phyloP scores from a whole-genome alignment of 23 tunicate species.

The Styela plicata region DNA sequence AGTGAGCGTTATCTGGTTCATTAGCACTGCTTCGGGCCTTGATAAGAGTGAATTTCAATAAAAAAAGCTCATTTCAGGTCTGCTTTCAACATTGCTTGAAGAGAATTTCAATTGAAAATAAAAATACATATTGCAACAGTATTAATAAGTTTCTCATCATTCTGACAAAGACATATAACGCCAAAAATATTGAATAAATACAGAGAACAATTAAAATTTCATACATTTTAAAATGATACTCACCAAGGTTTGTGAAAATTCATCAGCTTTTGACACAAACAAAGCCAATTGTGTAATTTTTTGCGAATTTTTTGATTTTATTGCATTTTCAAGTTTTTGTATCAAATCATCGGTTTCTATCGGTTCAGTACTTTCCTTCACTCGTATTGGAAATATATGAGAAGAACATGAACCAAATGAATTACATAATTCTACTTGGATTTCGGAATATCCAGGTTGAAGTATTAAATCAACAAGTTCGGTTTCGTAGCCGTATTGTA shows the following conservation, averaged over 20 bases:
- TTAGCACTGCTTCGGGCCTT: too few species aligned
- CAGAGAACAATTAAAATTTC: too few species aligned
- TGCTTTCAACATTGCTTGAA: too few species aligned
- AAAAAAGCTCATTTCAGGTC: too few species aligned
- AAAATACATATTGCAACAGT: too few species aligned
- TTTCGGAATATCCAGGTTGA: not conserved
- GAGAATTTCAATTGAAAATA: too few species aligned
- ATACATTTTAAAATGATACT: too few species aligned
- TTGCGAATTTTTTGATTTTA: not conserved
- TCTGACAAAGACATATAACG: too few species aligned
- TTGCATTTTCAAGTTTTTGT: not conserved
- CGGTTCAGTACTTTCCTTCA: not conserved
- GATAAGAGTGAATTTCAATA: too few species aligned
- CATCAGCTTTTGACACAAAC: not conserved
- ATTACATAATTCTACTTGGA: not conserved
- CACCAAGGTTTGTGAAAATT: not conserved
- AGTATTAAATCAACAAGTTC: not conserved
- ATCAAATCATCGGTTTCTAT: not conserved
- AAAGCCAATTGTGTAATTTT: not conserved
- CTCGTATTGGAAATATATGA: not conserved
- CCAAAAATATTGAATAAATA: too few species aligned
- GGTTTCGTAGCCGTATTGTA: slow-evolving; percentile 13
- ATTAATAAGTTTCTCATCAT: too few species aligned
- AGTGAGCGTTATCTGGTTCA: too few species aligned
- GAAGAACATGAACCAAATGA: not conserved